Evolutionary conservation across 2,888 invertebrate species (phyloP).

Genomic region (Temnothorax ravouxi): DNA sequence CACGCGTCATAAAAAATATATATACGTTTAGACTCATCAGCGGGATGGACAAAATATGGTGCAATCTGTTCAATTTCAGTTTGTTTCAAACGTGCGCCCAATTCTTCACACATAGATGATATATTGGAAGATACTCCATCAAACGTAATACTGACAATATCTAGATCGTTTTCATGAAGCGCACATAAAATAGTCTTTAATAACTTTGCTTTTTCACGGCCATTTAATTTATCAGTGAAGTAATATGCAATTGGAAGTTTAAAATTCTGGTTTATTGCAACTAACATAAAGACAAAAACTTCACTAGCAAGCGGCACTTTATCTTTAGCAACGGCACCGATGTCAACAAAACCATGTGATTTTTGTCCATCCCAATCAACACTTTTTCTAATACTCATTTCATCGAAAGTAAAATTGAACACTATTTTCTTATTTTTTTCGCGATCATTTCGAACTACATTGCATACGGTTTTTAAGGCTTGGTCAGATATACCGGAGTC

Average conservation of each 20-base stretch:
- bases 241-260: constrained; percentile 2
- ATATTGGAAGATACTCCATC: constrained; percentile 3
- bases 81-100: neutral
- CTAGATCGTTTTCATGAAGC: neutral
- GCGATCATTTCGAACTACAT: too few species aligned
- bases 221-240: neutral
- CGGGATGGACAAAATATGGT: neutral
- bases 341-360: constrained; percentile 30
- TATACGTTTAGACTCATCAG: neutral
- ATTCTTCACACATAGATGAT: neutral
- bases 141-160: neutral
- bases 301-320: neutral
- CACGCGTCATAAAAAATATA: constrained; percentile 9
- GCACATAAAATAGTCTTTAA: constrained; percentile 4
- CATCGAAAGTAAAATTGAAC: too few species aligned
- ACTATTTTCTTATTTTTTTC: too few species aligned
- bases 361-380: constrained; percentile 28
- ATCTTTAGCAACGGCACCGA: neutral
- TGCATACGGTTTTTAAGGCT: too few species aligned
- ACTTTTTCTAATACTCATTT: constrained; percentile 23
- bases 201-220: neutral
- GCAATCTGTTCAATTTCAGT: neutral
- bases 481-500: too few species aligned
- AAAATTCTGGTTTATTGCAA: neutral
- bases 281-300: constrained; percentile 15